Evolutionary conservation across 2,113 vertebrate species (phyloP), one percentile per base, ranked within the genome.

Genomic region (Halcyon senegalensis): DNA sequence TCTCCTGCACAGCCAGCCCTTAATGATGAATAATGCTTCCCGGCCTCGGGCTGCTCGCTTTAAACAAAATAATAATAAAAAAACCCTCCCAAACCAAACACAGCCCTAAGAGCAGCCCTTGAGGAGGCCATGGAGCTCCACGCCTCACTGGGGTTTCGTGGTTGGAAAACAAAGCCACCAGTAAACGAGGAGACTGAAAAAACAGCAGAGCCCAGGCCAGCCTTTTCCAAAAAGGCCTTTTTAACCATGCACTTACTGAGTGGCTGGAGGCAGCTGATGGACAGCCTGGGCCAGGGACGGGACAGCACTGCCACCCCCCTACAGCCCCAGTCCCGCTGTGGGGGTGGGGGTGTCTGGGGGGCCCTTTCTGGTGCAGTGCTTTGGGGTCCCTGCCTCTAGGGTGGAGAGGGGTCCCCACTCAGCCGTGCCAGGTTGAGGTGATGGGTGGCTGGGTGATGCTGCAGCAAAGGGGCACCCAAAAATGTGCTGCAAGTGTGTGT

Each of bases 321-420:
- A 1, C 1, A 11, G 21, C 31, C 59, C 14, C 14, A 1, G 1
- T 23, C 13, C 5, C 0, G 0, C 4, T 0, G 0, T 37, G 51
- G 44, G 63, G 31, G 35, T 44, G 27, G 31, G 11, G 23, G 3
- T 35, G 33, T n/a, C 48, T 73, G 53, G 31, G 35, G 44, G 27
- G 13, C 53, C 33, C 6, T 74, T 58, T 53, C 50, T 31, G 46
- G 39, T 35, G 41, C 37, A 51, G 63, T 5, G 18, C 55, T 73
- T 50, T 15, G 68, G 50, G 30, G 6, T 80, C 15, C 10, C 44
- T 84, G 55, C 19, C 25, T 43, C 25, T 8, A 0, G 27, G 39
- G 25, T 60, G 72, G 70, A 19, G 24, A 79, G 6, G 9, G 20
- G 7, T 9, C 44, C 16, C 25, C 1, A 4, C 48, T 60, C 9